Base-by-base conservation (phyloP, 2,113 vertebrate species). In the Chloropsis hardwickii region DNA sequence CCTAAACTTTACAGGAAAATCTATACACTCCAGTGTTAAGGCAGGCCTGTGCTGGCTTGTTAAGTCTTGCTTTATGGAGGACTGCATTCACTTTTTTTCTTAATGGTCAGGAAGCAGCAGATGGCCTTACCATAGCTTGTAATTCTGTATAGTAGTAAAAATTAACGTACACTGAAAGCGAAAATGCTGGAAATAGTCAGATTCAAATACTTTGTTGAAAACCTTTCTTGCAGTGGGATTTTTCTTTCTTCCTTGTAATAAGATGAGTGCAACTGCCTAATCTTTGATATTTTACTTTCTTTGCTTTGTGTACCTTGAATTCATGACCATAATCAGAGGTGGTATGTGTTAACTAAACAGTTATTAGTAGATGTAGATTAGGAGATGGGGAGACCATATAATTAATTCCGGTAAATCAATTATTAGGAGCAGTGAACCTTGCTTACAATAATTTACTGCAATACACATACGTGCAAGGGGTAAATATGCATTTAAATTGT, bases 401-500 rank as follows among this genome's bases (percentile, higher is more conserved):
- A 79, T 76, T 66, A 56, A 62, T 86, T 77, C 42, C 33, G 44
- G 33, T 28, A 73, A 61, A 65, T 69, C 54, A 57, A 57, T 3
- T 88, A 64, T 57, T 42, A 40, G 37, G 70, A 69, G 31, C n/a
- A 61, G n/a, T 5, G 25, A 94, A 27, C 39, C 27, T 77, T 83
- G 8, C 12, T 2, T 51, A 29, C 37, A 16, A 24, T 72, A 5
- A 28, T 44, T 60, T 81, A 57, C 20, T 65, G 45, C 13, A 48
- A 12, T 77, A 35, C 11, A 16, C 3, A 1, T 27, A 7, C 1
- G 0, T 54, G 16, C 18, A 66, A 53, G n/a, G 57, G 31, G 10
- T 81, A 72, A 91, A 77, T 61, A 39, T 0, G 3, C 21, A 27
- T 83, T 71, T 69, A n/a, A 83, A 53, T 78, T 77, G 25, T 61